Evolutionary conservation across 2,888 invertebrate genomes (phyloP).

Genomic region (Rosalia funebris): DNA sequence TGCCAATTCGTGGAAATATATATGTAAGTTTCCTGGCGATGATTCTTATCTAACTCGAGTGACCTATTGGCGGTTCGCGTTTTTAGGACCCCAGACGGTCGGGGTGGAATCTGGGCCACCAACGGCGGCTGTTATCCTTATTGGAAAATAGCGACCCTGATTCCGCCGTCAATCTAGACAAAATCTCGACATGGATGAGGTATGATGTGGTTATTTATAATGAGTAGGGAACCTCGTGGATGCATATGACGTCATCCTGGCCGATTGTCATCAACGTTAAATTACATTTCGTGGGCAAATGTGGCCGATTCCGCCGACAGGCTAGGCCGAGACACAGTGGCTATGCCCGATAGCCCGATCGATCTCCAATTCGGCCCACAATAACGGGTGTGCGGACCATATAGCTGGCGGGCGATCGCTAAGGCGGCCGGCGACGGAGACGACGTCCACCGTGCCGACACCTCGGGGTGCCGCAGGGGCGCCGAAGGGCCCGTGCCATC

Average conservation of each 20-base stretch:
- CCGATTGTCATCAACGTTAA: constrained; percentile 4
- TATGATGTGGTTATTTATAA: constrained; percentile 58
- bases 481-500: not conserved
- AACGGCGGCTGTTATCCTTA: not conserved
- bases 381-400: constrained; percentile 50
- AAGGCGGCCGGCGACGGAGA: not conserved
- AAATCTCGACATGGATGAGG: constrained; percentile 29
- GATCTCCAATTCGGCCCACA: constrained; percentile 50
- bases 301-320: constrained; percentile 40
- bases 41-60: too few species aligned
- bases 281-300: constrained; percentile 5
- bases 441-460: not conserved
- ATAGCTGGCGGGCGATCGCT: not conserved
- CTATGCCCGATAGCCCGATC: constrained; percentile 51
- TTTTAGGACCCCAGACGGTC: too few species aligned
- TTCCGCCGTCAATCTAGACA: constrained; percentile 25
- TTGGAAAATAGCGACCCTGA: not conserved
- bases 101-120: too few species aligned
- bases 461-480: not conserved
- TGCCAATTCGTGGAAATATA: too few species aligned
- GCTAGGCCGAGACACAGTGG: constrained; percentile 36
- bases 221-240: constrained; percentile 56
- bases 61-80: too few species aligned
- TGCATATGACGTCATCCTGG: constrained; percentile 56
- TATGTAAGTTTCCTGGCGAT: too few species aligned